Evolutionary conservation across 2,888 invertebrate species (phyloP), one percentile per base, ranked within the genome.

Genomic region (Muschampia plurimacula): DNA sequence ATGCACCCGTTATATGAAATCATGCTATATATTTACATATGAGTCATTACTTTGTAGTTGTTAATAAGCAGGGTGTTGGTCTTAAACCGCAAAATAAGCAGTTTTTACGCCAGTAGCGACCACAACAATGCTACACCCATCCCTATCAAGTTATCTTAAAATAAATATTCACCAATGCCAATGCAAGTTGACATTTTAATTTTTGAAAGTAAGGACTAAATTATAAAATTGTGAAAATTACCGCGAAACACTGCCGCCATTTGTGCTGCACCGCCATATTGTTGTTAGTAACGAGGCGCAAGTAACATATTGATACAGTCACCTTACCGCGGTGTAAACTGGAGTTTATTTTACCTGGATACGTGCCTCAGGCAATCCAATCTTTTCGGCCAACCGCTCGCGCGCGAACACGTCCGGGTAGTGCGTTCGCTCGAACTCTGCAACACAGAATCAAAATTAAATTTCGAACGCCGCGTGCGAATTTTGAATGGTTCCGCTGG

Each of bases 341-440:
- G 92, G 91, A 92, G 86, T 90, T 95, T 95, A 95, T 96, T 97
- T 96, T 96, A 98, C 99, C 98, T 99, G 99, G 96, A 99, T 99
- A 96, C 99, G 97, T 95, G 99, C 99, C 97, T 99, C 99, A 95
- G 98, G 99, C 95, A 99, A 97, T 96, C 98, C 98, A 95, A 99
- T 99, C 96, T 98, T 98, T 95, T 97, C 98, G 79, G 99, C 99
- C 90, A 99, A 96, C 93, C 98, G 96, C 93, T 99, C 99, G 85
- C 99, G 95, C 80, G 99, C 98, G 94, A 99, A 99, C 81, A 99
- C 99, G 95, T 99, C 99, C 78, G 99, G 99, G 93, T 99, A 99
- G 95, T 99, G 99, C 83, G 99, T 99, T 92, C 98, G 95, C 95
- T 99, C 98, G 95, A 99, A 99, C 96, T 99, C 99, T 99, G 96